Base-by-base conservation (phyloP, 1,140 invertebrate species). In the Diachasmimorpha longicaudata region DNA sequence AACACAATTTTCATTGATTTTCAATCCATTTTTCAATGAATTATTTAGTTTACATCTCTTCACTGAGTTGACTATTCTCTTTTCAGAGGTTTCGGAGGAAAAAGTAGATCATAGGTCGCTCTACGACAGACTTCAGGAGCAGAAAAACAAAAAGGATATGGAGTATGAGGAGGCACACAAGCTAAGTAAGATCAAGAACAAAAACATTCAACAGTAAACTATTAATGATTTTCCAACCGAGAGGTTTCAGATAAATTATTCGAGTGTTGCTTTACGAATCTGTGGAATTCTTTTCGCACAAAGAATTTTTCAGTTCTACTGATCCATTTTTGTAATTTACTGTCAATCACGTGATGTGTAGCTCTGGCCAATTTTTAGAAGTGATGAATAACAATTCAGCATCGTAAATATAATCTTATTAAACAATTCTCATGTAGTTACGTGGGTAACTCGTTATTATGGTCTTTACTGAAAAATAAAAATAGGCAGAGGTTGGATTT, bases 81-180 rank as follows among this genome's bases (percentile, higher is more conserved):
- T 82, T 52, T 88, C 82, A 96, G 96, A 96, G 86, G 93, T 92
- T 39, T 97, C 97, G 11, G 96, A 97, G 86, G 96, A 96, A 84
- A 81, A 90, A 0, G 94, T 92, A 79, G 97, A 98, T 87, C 91
- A 90, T 11, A 90, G 97, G 75, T 96, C 96, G 9, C 88, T 99
- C 11, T 99, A 92, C 89, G 95, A 98, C 58, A 91, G 96, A 46
- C 88, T 99, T 10, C 94, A 99, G 87, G 97, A 98, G 83, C 96
- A 98, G 83, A 96, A 96, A 84, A 91, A 94, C 63, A 96, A 95
- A 86, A 94, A 95, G 81, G 95, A 99, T 83, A 91, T 95, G 46
- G 97, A 99, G 90, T 97, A 94, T 92, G 97, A 99, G 88, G 97
- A 99, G 89, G 93, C 96, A 11, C 95, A 96, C 82, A 96, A 96